These are phyloP conservation scores for Baryphthengus martii DNA, from an alignment of 2,113 vertebrate species.

Conservation along the genomic window DNA sequence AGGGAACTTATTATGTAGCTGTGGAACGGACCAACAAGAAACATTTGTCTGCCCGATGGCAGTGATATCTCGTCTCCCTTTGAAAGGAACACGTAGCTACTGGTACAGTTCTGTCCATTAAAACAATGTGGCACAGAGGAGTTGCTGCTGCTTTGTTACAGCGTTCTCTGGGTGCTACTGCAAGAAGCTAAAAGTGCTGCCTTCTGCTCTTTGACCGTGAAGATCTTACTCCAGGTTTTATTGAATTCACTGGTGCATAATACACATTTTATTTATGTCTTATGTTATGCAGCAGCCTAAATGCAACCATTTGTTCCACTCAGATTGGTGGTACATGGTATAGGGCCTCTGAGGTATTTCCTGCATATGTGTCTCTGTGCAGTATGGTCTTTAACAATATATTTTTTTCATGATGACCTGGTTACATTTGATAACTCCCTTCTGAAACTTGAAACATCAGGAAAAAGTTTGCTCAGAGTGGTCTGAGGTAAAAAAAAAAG, in stretches of 20 bases:
- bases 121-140: slow-evolving; percentile 60
- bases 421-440: background rate
- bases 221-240: background rate
- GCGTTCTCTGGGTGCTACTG: background rate
- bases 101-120: slow-evolving; percentile 61
- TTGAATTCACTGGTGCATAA: background rate
- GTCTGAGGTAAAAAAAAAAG: background rate
- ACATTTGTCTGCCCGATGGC: slow-evolving; percentile 24
- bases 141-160: background rate
- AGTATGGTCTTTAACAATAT: background rate
- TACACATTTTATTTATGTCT: too few species aligned
- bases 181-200: background rate
- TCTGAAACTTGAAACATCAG: background rate
- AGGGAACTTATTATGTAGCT: slow-evolving; percentile 33
- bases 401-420: background rate
- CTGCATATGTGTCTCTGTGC: background rate
- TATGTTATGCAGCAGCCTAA: background rate
- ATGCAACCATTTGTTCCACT: background rate
- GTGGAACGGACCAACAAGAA: slow-evolving; percentile 58
- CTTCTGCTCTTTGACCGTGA: background rate
- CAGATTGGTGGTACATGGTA: background rate
- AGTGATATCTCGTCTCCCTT: slow-evolving; percentile 40
- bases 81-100: slow-evolving; percentile 51
- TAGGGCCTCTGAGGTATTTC: background rate
- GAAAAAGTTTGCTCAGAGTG: background rate